These are phyloP conservation scores for Gopherus flavomarginatus DNA, from an alignment of 2,113 vertebrate species.

Conservation along the genomic window DNA sequence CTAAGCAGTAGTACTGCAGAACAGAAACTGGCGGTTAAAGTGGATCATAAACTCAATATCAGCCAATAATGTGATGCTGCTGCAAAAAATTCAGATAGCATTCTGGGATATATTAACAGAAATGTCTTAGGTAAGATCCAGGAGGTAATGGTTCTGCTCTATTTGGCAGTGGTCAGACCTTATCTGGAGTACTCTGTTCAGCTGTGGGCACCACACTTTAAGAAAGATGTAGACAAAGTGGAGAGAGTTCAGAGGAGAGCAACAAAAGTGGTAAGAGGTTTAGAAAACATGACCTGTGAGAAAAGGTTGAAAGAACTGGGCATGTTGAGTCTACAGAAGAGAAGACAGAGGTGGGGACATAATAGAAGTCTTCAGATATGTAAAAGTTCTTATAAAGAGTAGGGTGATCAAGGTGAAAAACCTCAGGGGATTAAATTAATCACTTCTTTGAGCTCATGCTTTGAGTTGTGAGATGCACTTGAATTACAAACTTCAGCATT, in stretches of 20 bases:
- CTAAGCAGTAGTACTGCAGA: not conserved
- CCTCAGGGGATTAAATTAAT: not conserved
- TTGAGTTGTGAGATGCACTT: not conserved
- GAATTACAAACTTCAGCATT: not conserved
- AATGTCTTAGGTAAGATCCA: not conserved
- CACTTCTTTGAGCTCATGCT: not conserved
- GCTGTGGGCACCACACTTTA: not conserved
- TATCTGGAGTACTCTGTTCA: no score
- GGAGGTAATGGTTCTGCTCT: not conserved
- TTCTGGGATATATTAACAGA: not conserved
- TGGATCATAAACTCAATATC: not conserved
- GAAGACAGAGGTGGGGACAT: not conserved
- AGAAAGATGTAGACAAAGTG: not conserved
- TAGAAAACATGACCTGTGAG: not conserved
- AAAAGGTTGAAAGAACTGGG: not conserved
- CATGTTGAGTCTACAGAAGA: not conserved
- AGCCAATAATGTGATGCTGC: not conserved
- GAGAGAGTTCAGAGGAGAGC: not conserved
- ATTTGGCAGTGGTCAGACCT: not conserved
- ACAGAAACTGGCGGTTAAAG: not conserved
- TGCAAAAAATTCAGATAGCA: not conserved
- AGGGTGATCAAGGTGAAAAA: not conserved
- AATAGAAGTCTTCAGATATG: not conserved
- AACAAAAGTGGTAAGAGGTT: not conserved
- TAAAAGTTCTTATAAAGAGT: not conserved